Percentiles rank a stretch among this genome's conserved stretches.
Evolutionary conservation across 2,888 invertebrate genomes (phyloP).

Genomic region (Diaprepes abbreviatus): DNA sequence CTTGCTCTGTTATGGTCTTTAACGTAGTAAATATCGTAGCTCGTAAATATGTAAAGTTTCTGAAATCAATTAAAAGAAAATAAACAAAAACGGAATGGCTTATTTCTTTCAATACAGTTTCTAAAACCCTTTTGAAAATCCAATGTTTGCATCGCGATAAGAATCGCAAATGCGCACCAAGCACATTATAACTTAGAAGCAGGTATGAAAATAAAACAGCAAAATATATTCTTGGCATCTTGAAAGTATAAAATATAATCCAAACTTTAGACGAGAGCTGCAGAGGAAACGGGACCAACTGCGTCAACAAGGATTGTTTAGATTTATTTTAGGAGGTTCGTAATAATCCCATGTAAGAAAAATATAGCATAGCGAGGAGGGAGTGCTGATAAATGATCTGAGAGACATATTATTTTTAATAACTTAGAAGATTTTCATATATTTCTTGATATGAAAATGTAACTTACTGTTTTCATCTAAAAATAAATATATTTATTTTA

Average conservation of each 20-base stretch:
- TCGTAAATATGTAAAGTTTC: too few species aligned
- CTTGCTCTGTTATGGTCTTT: too few species aligned
- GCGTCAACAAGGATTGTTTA: slow-evolving; percentile 63
- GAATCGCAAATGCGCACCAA: slow-evolving; percentile 36
- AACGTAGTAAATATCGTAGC: too few species aligned
- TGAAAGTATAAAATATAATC: slow-evolving; percentile 55
- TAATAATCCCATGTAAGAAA: slow-evolving; percentile 54
- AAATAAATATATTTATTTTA: too few species aligned
- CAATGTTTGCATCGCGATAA: slow-evolving; percentile 16
- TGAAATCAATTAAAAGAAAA: neutral
- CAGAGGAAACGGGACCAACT: slow-evolving; percentile 57
- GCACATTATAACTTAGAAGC: slow-evolving; percentile 47
- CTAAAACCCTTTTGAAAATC: slow-evolving; percentile 29
- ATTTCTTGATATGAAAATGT: neutral
- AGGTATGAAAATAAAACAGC: slow-evolving; percentile 50
- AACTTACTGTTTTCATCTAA: too few species aligned
- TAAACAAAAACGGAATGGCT: neutral
- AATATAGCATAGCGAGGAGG: slow-evolving; percentile 6
- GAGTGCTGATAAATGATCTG: slow-evolving; percentile 29
- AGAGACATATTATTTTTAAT: slow-evolving; percentile 28
- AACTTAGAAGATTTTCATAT: slow-evolving; percentile 23
- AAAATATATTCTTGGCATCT: slow-evolving; percentile 48
- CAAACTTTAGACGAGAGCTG: slow-evolving; percentile 32
- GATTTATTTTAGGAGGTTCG: slow-evolving; percentile 60
- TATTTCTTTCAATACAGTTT: neutral